Percentiles rank a stretch among this genome's conserved stretches.
Conservation (phyloP, 2,113 vertebrate genomes). For the Toxostoma redivivum region DNA sequence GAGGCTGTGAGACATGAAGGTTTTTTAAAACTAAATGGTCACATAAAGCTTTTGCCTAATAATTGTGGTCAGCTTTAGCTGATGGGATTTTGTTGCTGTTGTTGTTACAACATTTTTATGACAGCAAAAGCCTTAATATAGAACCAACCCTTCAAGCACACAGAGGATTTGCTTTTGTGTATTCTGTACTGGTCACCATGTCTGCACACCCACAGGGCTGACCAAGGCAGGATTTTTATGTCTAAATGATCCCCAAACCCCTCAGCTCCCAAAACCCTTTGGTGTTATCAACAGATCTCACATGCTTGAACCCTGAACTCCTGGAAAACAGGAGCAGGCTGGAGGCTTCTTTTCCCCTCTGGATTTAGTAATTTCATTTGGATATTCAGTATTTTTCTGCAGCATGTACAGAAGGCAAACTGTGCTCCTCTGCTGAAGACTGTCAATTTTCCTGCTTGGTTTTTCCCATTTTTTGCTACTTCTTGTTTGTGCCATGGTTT, state of each 20-base stretch:
- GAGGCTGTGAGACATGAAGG: neutral
- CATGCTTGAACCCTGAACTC: rapidly evolving
- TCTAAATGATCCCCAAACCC: neutral
- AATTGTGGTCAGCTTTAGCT: neutral
- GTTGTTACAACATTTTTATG: neutral
- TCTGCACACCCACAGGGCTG: neutral
- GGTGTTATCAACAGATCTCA: neutral
- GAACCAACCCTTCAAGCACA: neutral
- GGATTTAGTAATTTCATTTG: neutral
- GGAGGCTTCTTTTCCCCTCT: neutral
- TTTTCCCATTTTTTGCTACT: neutral
- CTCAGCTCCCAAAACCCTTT: neutral
- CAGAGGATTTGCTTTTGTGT: neutral
- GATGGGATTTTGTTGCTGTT: neutral
- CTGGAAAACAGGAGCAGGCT: neutral
- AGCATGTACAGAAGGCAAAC: neutral
- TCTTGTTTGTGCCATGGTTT: neutral
- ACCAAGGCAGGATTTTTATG: neutral
- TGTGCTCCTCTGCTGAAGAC: neutral
- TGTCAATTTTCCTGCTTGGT: neutral
- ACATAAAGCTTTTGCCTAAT: neutral
- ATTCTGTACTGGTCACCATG: neutral
- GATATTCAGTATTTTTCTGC: neutral
- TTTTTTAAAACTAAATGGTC: neutral
- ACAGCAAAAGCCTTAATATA: neutral